These are phyloP conservation scores for Egretta garzetta DNA, from an alignment of 2,113 vertebrate species.

Conservation along the genomic window DNA sequence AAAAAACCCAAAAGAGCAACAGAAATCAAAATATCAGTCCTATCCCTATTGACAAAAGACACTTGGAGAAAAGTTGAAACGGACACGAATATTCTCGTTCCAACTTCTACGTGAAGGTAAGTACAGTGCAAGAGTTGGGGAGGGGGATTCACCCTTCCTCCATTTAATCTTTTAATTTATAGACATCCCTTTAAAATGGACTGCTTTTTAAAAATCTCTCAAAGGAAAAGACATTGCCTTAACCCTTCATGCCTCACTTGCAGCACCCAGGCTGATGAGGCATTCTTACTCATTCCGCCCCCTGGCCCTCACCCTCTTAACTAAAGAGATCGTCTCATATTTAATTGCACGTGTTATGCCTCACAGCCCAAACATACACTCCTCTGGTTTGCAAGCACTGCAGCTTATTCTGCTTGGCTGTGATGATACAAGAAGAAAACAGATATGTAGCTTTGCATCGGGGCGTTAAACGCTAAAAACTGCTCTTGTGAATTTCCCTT, in stretches of 20 bases:
- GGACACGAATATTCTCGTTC: neutral
- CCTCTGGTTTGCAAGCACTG: neutral
- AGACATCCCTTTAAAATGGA: neutral
- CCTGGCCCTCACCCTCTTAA: neutral
- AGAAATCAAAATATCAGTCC: neutral
- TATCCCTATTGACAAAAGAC: slow-evolving; percentile 10
- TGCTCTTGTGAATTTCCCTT: neutral
- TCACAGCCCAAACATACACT: neutral
- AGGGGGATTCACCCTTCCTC: neutral
- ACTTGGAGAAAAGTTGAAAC: slow-evolving; percentile 25
- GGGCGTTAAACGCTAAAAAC: neutral
- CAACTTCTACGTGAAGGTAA: neutral
- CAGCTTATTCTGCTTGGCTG: neutral
- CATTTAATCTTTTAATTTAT: neutral
- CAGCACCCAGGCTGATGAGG: neutral
- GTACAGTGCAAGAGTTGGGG: neutral
- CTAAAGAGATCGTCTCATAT: neutral
- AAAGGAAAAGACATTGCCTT: neutral
- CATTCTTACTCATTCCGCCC: fast-evolving
- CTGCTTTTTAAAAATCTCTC: neutral
- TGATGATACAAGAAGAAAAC: neutral
- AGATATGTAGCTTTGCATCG: neutral
- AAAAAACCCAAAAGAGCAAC: neutral
- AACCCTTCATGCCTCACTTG: neutral
- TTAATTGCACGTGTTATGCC: neutral